phyloP scores from a whole-genome alignment of 2,113 vertebrate genomes.

The Bos indicus region DNA sequence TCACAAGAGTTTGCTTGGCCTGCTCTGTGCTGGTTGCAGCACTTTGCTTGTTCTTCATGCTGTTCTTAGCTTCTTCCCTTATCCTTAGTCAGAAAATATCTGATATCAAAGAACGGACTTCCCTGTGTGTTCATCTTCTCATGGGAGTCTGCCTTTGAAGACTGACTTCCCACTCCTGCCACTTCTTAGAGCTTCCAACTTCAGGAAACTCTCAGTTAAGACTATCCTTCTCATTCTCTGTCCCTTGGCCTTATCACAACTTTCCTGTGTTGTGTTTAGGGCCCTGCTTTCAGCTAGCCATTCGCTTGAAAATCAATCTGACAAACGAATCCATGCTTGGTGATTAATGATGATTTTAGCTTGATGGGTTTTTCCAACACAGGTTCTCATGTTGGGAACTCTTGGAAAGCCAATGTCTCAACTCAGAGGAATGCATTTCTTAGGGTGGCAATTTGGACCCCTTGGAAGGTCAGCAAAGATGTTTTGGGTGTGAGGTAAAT shows the following conservation, averaged over 20 bases:
- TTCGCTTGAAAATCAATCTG: neutral
- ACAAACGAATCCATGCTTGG: neutral
- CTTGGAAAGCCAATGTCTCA: neutral
- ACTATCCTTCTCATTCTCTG: neutral
- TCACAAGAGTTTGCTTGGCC: neutral
- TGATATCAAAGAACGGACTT: neutral
- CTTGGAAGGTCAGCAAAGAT: neutral
- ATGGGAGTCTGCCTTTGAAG: neutral
- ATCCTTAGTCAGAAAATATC: neutral
- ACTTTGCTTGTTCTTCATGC: neutral
- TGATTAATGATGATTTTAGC: neutral
- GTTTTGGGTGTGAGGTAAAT: neutral
- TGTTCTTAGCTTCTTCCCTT: neutral
- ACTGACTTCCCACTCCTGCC: neutral
- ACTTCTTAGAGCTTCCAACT: neutral
- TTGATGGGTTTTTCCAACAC: neutral
- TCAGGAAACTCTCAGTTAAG: neutral
- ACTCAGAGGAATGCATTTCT: neutral
- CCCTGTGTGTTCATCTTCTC: neutral
- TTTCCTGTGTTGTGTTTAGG: neutral
- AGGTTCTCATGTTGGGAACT: neutral
- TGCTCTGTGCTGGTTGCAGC: neutral
- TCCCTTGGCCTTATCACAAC: neutral
- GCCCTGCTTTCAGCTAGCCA: neutral
- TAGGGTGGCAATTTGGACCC: neutral